A percentile compares a stretch with the other conserved stretches of the same genome.
These are phyloP conservation scores for Sander lucioperca DNA, from an alignment of 2,113 vertebrate species.

Conservation along the genomic window DNA sequence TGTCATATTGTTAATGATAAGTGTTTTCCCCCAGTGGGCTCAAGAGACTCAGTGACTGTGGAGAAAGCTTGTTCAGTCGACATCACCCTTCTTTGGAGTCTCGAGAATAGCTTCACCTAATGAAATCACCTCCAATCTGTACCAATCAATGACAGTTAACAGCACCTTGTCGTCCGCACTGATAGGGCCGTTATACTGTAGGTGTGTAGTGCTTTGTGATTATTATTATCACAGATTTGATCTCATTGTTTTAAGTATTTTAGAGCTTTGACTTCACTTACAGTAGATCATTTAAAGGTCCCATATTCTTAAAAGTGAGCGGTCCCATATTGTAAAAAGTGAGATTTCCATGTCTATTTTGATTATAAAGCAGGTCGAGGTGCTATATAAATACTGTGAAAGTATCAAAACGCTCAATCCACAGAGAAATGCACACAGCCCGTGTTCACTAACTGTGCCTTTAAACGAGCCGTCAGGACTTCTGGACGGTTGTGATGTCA, in stretches of 20 bases:
- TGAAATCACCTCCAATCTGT: background rate
- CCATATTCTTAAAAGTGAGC: too few species aligned
- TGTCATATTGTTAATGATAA: constrained; percentile 40
- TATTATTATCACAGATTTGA: background rate
- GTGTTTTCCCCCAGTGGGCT: background rate
- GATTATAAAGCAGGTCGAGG: too few species aligned
- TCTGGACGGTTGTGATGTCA: too few species aligned
- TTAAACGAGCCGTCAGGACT: too few species aligned
- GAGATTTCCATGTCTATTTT: too few species aligned
- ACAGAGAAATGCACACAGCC: too few species aligned
- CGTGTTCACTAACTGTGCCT: too few species aligned
- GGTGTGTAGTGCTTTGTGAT: background rate
- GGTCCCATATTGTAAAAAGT: too few species aligned
- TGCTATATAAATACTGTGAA: too few species aligned
- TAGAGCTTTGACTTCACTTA: background rate
- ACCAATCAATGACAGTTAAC: constrained; percentile 16
- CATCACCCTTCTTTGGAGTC: background rate
- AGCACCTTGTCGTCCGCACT: background rate
- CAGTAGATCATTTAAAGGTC: background rate
- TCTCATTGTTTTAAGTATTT: background rate
- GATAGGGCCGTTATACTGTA: background rate
- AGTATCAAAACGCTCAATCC: too few species aligned
- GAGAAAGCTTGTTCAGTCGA: constrained; percentile 1
- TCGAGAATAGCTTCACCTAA: background rate
- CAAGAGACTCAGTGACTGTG: constrained; percentile 7